Evolutionary conservation across 2,797 vertebrate species (phyloP), one percentile per base, ranked within the genome.

Genomic region (Dendrocincla tyrannina): DNA sequence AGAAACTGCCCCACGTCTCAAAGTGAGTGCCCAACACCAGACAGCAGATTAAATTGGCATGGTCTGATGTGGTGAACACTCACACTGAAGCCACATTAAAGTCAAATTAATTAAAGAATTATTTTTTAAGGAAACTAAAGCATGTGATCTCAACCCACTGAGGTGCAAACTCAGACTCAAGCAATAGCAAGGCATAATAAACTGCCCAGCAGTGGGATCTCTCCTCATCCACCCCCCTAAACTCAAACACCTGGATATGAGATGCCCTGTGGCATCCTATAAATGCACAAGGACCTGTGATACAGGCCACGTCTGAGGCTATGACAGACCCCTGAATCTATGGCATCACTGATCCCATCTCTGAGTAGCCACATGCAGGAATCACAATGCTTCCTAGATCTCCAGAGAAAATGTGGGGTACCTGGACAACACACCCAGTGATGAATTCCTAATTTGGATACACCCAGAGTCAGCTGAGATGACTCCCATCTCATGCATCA

Each of bases 301-400:
- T 3, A 7, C 0, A 62, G 42, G 10, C 4, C 13, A 11, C 0
- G 4, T 28, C 5, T 73, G 37, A 63, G 41, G 47, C 33, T 5
- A 2, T 7, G 20, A 47, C 46, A 53, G 39, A 74, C 12, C 12
- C 46, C n/a, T 32, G n/a, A 53, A 22, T 24, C 47, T 28, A 14
- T 2, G 17, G 60, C 19, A 32, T 20, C 56, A 30, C 4, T 74
- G 47, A 44, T 17, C 20, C 30, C 50, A 41, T 6, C 35, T n/a
- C 55, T 39, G 41, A 70, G 53, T 2, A 39, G 49, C 53, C 24
- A 44, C 1, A 41, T 12, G 7, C 10, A 35, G 30, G 63, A 50
- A 42, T 9, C 32, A 15, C 15, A 75, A 49, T 4, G n/a, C 28
- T 19, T n/a, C 18, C 16, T 5, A 46, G 10, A 33, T 33, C 28